These are phyloP conservation scores for Drosophila pseudotalamancana DNA, from an alignment of 2,888 invertebrate genomes.

Conservation along the genomic window DNA sequence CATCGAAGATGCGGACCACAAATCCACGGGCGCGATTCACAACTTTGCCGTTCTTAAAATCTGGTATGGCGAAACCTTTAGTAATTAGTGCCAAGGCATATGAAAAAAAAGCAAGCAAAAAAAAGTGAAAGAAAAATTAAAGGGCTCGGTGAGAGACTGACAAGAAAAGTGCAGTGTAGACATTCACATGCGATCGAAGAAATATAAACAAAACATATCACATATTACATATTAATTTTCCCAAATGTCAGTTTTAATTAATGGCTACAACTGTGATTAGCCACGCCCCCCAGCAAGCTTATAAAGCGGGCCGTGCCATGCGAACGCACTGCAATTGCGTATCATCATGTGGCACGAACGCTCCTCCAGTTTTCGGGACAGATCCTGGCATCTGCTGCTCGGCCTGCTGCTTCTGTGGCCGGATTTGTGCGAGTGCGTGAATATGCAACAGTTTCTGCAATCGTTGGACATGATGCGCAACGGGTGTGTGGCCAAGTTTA, in stretches of 20 bases:
- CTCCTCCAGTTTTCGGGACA: background rate
- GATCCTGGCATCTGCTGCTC: constrained; percentile 32
- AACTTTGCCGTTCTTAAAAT: constrained; percentile 86
- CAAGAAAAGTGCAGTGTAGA: constrained; percentile 51
- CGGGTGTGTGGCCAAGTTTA: constrained; percentile 81
- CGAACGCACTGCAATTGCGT: constrained; percentile 23
- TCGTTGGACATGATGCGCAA: constrained; percentile 83
- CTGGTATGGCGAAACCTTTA: constrained; percentile 83
- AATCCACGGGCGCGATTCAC: constrained; percentile 87
- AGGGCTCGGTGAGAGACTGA: constrained; percentile 47
- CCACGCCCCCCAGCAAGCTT: constrained; percentile 30
- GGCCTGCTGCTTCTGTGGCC: constrained; percentile 29
- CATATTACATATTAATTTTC: constrained; percentile 19
- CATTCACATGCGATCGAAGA: constrained; percentile 54
- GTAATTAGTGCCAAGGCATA: constrained; percentile 46
- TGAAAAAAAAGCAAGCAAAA: too few relatives aligned
- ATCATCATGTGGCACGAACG: constrained; percentile 18
- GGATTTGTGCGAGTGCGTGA: constrained; percentile 27
- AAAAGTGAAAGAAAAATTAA: constrained; percentile 18
- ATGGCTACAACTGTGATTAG: background rate
- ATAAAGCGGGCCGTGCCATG: constrained; percentile 31
- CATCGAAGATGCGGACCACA: constrained; percentile 87
- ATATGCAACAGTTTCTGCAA: constrained; percentile 81
- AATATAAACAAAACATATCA: constrained; percentile 14
- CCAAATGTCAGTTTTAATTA: constrained; percentile 48